Percentiles rank a stretch among this genome's conserved stretches.
These are phyloP conservation scores for Penaeus vannamei DNA, from an alignment of 1,140 invertebrate species.

Conservation along the genomic window DNA sequence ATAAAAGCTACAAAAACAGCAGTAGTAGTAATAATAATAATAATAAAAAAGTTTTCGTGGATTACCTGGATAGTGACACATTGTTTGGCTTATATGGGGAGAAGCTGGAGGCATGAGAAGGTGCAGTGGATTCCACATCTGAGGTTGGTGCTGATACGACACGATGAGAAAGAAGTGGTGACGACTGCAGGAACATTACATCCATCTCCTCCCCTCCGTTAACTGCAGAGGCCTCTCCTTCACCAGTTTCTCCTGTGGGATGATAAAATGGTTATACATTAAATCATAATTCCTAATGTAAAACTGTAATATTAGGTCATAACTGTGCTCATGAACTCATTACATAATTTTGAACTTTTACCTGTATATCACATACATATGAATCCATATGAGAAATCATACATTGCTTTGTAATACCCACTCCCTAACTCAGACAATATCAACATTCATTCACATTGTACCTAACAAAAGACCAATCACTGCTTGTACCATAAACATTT, in stretches of 20 bases:
- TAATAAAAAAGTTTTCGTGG: not conserved
- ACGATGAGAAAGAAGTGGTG: constrained; percentile 61
- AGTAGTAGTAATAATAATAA: too few relatives aligned
- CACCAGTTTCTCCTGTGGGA: not conserved
- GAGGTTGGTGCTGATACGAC: constrained; percentile 52
- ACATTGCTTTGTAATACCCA: too few relatives aligned
- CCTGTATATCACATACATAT: not conserved
- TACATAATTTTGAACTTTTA: not conserved
- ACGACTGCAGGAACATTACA: constrained; percentile 67
- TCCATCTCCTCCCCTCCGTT: constrained; percentile 55
- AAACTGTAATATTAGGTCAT: not conserved
- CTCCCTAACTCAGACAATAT: too few relatives aligned
- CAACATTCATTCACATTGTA: too few relatives aligned
- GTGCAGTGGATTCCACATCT: constrained; percentile 57
- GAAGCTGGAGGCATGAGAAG: constrained; percentile 62
- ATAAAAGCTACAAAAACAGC: too few relatives aligned
- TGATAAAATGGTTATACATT: constrained; percentile 3
- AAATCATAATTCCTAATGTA: not conserved
- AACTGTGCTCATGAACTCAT: not conserved
- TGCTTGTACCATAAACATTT: too few relatives aligned
- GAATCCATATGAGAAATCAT: not conserved
- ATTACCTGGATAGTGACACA: constrained; percentile 49
- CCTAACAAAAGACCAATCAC: too few relatives aligned
- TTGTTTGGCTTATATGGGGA: constrained; percentile 63
- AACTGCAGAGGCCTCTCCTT: not conserved